Conservation (phyloP, 2,797 vertebrate species). For the Neoniphon sammara region DNA sequence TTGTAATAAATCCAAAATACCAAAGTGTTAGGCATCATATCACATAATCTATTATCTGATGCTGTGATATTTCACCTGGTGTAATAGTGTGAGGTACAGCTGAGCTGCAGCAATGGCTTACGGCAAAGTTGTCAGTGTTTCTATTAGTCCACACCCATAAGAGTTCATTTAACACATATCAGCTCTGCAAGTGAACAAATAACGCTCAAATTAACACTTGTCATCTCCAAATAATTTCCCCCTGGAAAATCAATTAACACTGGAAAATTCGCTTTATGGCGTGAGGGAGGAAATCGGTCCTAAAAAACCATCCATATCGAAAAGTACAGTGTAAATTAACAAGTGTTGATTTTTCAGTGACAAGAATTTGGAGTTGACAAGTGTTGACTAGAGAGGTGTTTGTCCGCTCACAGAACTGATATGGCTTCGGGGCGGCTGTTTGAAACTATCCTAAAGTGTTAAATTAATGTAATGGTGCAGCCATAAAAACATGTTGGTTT, state of each 20-base stretch:
- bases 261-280: not conserved
- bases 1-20: not conserved
- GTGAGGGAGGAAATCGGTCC: conserved; percentile 1
- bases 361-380: conserved; percentile 48
- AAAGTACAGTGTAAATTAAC: conserved; percentile 33
- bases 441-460: conserved; percentile 46
- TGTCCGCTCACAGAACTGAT: conserved; percentile 27
- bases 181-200: conserved; percentile 36
- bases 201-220: conserved; percentile 22
- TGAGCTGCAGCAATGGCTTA: not conserved
- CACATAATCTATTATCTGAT: conserved; percentile 6
- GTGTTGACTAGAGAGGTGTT: conserved; percentile 56
- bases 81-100: no score
- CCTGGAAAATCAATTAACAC: conserved; percentile 1
- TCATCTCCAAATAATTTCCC: conserved; percentile 11
- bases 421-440: conserved; percentile 38
- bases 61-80: not conserved
- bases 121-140: not conserved
- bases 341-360: conserved; percentile 23
- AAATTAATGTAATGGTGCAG: conserved; percentile 30
- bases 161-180: conserved; percentile 25
- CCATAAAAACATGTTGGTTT: no score
- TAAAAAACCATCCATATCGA: not conserved
- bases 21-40: conserved; percentile 14
- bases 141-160: conserved; percentile 20